Evolutionary conservation across 2,888 invertebrate genomes (phyloP).

Genomic region (Cyclophora punctaria): DNA sequence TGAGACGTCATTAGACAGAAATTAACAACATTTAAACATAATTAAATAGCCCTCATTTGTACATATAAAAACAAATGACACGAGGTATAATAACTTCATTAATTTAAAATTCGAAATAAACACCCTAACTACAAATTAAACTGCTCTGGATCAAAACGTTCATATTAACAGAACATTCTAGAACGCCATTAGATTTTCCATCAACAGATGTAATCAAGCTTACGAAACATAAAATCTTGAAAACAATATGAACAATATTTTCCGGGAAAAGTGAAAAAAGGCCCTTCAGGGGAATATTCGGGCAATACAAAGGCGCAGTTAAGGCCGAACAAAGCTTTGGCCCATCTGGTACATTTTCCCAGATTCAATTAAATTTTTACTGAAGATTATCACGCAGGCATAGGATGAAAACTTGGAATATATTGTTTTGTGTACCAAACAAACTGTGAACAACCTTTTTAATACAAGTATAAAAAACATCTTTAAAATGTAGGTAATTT

Average conservation of each 20-base stretch:
- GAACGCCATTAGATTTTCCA: conserved; percentile 11
- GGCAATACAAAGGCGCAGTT: conserved; percentile 20
- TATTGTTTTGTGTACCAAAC: no score
- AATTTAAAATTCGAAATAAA: no score
- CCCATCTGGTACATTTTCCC: conserved; percentile 60
- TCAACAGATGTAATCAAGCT: conserved; percentile 18
- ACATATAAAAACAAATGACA: no score
- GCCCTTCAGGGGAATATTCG: conserved; percentile 33
- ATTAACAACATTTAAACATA: no score
- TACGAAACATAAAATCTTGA: conserved; percentile 19
- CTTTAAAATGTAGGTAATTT: no score
- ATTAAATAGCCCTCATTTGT: no score
- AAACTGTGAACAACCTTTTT: no score
- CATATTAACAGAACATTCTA: not conserved
- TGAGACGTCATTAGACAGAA: no score
- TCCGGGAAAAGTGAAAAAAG: conserved; percentile 31
- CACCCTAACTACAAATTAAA: no score
- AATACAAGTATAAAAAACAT: no score
- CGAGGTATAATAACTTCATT: no score
- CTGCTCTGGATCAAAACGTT: no score
- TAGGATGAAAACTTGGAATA: conserved; percentile 7
- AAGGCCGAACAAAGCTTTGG: conserved; percentile 37
- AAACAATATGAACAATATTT: conserved; percentile 24
- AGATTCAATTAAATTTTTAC: conserved; percentile 75
- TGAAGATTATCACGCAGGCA: conserved; percentile 72